Base-by-base conservation (phyloP, 1,140 invertebrate genomes). In the Triops cancriformis region DNA sequence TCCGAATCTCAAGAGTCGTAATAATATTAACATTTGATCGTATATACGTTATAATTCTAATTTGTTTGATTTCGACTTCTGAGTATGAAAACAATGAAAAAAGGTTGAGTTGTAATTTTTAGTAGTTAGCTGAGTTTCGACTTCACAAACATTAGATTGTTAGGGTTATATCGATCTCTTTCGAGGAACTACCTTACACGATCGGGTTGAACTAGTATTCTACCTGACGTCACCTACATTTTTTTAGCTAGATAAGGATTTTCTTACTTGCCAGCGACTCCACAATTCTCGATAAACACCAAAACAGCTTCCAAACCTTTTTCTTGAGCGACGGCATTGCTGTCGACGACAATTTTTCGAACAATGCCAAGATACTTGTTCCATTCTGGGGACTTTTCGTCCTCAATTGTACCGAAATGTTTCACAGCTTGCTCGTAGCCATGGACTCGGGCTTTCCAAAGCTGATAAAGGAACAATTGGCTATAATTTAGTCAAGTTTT, bases 311-410 rank as follows among this genome's bases (percentile, higher is more conserved):
- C 95, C 79, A 99, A 84, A 31, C 94, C 97, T 88, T 97, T 98
- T 84, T 98, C 97, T 85, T 98, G 96, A 1, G 96, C 96, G 31
- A 93, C 90, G 45, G 92, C 96, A 92, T 98, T 98, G 78, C 91
- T 95, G 83, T 99, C 97, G 7, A 89, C 87, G 0, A 98, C 95
- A 89, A 98, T 95, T 85, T 98, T 98, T 83, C 98, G 98, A 43
- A 98, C 89, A n/a, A 98, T 85, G 5, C 93, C 91, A 1, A 93
- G 85, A 86, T 92, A 98, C 85, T 96, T 97, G 78, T 89, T 91
- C 89, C 96, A 98, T 83, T 98, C 96, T 1, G 94, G 90, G 73
- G 93, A 93, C 83, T 98, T 98, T 83, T 97, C 95, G 86, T 98
- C 94, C 79, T 92, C 91, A 79, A 94, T 90, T 80, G 90, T 89